Conservation (phyloP, 2,888 invertebrate species). For the Megaustenia siamemsis region DNA sequence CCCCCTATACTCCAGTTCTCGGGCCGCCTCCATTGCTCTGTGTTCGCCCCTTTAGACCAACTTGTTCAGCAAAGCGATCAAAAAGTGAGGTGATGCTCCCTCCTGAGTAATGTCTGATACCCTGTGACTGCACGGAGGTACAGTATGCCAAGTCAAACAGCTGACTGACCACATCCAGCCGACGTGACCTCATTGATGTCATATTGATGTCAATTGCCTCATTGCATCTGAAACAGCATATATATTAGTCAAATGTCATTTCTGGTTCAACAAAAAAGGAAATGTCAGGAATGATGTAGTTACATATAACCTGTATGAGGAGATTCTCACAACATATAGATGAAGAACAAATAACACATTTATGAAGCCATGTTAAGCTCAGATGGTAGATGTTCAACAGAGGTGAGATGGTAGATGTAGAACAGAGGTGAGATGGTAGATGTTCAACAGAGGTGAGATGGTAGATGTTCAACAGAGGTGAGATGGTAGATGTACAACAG, state of each 20-base stretch:
- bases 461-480: too few relatives aligned
- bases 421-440: too few relatives aligned
- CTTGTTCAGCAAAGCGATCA: constrained; percentile 84
- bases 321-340: too few relatives aligned
- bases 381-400: too few relatives aligned
- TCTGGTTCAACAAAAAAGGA: background rate
- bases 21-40: background rate
- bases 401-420: too few relatives aligned
- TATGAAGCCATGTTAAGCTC: too few relatives aligned
- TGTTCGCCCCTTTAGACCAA: constrained; percentile 80
- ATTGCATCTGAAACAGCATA: constrained; percentile 61
- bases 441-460: too few relatives aligned
- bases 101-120: constrained; percentile 49
- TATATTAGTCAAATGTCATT: background rate
- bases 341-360: too few relatives aligned
- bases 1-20: constrained; percentile 41
- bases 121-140: constrained; percentile 74
- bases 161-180: constrained; percentile 82
- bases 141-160: constrained; percentile 84
- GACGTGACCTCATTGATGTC: constrained; percentile 80
- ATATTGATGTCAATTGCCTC: constrained; percentile 61
- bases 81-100: constrained; percentile 82
- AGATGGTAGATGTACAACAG: too few relatives aligned
- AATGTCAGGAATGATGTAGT: background rate
- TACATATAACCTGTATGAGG: too few relatives aligned